Conservation (phyloP, 2,797 vertebrate genomes). For the Heteromormyrus szaboi region DNA sequence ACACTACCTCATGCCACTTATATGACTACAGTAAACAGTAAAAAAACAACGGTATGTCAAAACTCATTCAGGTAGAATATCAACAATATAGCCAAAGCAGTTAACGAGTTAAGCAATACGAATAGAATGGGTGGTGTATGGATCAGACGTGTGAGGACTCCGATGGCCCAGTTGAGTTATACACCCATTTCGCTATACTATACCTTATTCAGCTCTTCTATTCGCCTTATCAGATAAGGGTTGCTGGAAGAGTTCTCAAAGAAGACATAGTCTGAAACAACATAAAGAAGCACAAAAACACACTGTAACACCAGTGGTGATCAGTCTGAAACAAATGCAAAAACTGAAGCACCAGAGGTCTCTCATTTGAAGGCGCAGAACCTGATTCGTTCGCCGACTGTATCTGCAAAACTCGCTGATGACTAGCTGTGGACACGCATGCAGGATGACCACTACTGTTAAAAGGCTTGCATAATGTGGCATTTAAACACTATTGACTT, state of each 20-base stretch:
- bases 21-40: background rate
- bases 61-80: background rate
- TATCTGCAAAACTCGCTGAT: background rate
- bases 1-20: background rate
- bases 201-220: constrained; percentile 76
- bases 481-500: background rate
- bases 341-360: background rate
- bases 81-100: background rate
- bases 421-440: background rate
- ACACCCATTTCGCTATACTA: background rate
- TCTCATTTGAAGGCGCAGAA: background rate
- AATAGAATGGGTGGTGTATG: background rate
- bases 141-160: background rate
- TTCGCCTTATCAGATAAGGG: constrained; percentile 69
- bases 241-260: constrained; percentile 76
- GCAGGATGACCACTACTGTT: background rate
- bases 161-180: background rate
- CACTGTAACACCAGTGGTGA: background rate
- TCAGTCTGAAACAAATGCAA: background rate
- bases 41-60: background rate
- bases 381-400: background rate
- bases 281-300: constrained; percentile 25
- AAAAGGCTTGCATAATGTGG: background rate
- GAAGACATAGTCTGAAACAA: constrained; percentile 69
- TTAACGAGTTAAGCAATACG: background rate